These are phyloP conservation scores for Percopsis transmontana DNA, from an alignment of 2,113 vertebrate species.

Conservation along the genomic window DNA sequence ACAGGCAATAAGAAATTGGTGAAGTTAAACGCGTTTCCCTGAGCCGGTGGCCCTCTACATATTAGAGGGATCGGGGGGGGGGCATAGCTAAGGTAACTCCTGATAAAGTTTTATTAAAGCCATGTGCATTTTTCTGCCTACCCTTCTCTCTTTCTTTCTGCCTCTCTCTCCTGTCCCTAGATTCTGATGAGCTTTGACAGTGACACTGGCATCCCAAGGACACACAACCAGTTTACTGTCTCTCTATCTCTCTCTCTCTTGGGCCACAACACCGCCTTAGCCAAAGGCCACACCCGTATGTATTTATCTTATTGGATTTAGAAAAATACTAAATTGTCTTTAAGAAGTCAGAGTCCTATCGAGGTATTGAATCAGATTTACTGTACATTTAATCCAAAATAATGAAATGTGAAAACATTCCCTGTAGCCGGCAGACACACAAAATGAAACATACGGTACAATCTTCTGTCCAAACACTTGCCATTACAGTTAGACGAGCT, in stretches of 20 bases:
- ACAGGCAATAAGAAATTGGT: slow-evolving; percentile 82
- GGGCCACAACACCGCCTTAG: slow-evolving; percentile 27
- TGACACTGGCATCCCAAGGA: slow-evolving; percentile 72
- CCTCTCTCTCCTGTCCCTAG: slow-evolving; percentile 43
- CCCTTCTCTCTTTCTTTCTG: background rate
- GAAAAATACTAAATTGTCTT: too few species aligned
- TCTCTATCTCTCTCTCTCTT: background rate
- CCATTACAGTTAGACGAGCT: background rate
- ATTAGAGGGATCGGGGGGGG: slow-evolving; percentile 53
- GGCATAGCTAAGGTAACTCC: slow-evolving; percentile 59
- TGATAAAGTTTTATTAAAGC: slow-evolving; percentile 80
- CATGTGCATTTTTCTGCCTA: slow-evolving; percentile 38
- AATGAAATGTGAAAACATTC: too few species aligned
- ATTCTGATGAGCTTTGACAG: slow-evolving; percentile 75
- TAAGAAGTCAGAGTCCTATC: too few species aligned
- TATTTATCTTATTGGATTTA: background rate
- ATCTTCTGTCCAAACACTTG: background rate
- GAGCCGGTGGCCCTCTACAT: slow-evolving; percentile 72
- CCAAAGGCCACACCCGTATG: background rate
- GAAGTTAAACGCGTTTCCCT: slow-evolving; percentile 77
- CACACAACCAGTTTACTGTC: slow-evolving; percentile 63
- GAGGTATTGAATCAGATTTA: too few species aligned
- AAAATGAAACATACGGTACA: background rate
- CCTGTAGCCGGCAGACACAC: too few species aligned
- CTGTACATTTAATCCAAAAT: too few species aligned